Evolutionary conservation across 1,140 invertebrate genomes (phyloP), one percentile per base, ranked within the genome.

Genomic region (Vollenhovia emeryi): DNA sequence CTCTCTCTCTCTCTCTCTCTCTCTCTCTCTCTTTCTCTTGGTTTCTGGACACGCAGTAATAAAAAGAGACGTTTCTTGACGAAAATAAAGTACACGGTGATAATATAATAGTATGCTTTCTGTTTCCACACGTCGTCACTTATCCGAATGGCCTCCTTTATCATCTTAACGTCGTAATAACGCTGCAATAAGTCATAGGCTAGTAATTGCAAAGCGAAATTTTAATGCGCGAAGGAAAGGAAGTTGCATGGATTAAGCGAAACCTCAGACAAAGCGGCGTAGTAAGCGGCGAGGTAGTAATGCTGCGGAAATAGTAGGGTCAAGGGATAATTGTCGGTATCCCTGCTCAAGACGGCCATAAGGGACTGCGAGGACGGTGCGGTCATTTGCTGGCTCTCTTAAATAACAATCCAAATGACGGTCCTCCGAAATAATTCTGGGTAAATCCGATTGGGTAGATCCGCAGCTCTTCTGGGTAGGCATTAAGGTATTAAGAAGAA

Each of bases 311-410:
- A 68, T 73, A n/a, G 50, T 15, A 73, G 66, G 78, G 50, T 82
- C 66, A 52, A 73, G 52, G 36, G 24, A 82, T 82, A 82, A 82
- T 82, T 73, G 76, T 79, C 75, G 48, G 62, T 69, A 71, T 80
- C 78, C 66, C 52, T 82, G 5, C 21, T 24, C 62, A 7, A 57
- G 66, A 73, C 60, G 30, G 30, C 36, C 33, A 15, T 33, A 71
- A 71, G 50, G 50, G 15, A 85, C 73, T 68, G 83, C 24, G 18
- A 55, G 64, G 5, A 33, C 64, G 43, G 18, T 15, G 36, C 13
- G 36, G 13, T 82, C 66, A 82, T 82, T 82, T 57, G 50, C 66
- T 5, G 50, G 30, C 18, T 18, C 50, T 73, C 24, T 57, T 55
- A 59, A 79, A 48, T 36, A 79, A 79, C 52, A 79, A 36, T 66